phyloP scores from a whole-genome alignment of 2,888 invertebrate species.

The Drosophila nr. perissopoda region DNA sequence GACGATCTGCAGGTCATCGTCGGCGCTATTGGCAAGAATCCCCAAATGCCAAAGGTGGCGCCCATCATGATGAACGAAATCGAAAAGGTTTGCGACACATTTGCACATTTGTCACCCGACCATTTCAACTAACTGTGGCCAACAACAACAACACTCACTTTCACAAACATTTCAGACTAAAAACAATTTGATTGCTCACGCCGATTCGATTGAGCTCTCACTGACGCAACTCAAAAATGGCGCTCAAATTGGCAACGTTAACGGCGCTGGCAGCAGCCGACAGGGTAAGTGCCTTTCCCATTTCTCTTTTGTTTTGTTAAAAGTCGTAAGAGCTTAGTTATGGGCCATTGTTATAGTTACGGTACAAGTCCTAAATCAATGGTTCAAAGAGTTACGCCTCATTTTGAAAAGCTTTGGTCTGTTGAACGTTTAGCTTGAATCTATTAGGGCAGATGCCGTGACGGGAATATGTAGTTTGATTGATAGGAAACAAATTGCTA shows the following conservation, averaged over 20 bases:
- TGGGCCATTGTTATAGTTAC: conserved; percentile 1
- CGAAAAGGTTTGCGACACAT: conserved; percentile 75
- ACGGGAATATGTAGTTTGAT: background rate
- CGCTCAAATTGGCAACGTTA: conserved; percentile 59
- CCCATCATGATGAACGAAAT: conserved; percentile 83
- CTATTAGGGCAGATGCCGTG: background rate
- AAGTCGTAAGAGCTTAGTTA: conserved; percentile 27
- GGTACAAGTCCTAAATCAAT: conserved; percentile 16
- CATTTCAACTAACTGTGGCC: conserved; percentile 13
- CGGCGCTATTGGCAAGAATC: conserved; percentile 83
- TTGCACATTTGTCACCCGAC: conserved; percentile 13
- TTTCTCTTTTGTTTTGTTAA: conserved; percentile 10
- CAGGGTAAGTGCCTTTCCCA: conserved; percentile 73
- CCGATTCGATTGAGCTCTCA: conserved; percentile 83
- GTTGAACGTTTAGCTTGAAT: background rate
- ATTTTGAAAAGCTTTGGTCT: background rate
- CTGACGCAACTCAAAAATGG: conserved; percentile 80
- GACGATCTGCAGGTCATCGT: conserved; percentile 84
- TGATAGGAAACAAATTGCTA: background rate
- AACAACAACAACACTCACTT: conserved; percentile 9
- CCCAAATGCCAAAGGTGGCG: conserved; percentile 82
- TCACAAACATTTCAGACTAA: conserved; percentile 77
- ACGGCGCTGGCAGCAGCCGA: conserved; percentile 38
- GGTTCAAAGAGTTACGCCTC: background rate
- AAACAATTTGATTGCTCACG: conserved; percentile 83